phyloP scores from a whole-genome alignment of 2,888 invertebrate genomes.

The Parelbella ahira region DNA sequence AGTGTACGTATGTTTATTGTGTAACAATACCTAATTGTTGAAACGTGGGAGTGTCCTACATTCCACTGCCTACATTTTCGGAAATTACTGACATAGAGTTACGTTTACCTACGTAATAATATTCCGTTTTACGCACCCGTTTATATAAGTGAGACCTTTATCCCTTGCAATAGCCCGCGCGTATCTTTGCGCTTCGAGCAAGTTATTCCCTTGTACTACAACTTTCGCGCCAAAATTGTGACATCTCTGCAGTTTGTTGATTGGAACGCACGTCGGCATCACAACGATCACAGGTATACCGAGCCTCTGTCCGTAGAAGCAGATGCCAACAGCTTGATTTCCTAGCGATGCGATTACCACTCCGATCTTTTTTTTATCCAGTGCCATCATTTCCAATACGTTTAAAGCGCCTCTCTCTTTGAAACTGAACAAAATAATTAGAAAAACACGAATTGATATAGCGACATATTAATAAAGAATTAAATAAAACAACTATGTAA shows the following conservation, averaged over 20 bases:
- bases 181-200: conserved; percentile 81
- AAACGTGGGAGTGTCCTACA: too few relatives aligned
- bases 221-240: conserved; percentile 83
- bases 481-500: too few relatives aligned
- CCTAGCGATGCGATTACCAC: conserved; percentile 86
- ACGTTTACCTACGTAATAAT: too few relatives aligned
- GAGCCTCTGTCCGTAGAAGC: conserved; percentile 83
- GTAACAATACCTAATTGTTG: too few relatives aligned
- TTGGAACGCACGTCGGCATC: conserved; percentile 83
- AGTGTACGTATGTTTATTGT: too few relatives aligned
- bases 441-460: too few relatives aligned
- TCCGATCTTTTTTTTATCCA: conserved; percentile 81
- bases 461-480: too few relatives aligned
- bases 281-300: conserved; percentile 83
- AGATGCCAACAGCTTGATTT: conserved; percentile 85
- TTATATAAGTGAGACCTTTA: conserved; percentile 82
- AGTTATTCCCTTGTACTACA: conserved; percentile 81
- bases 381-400: conserved; percentile 77
- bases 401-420: conserved; percentile 87
- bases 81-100: too few relatives aligned
- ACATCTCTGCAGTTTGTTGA: conserved; percentile 84
- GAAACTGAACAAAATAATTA: too few relatives aligned
- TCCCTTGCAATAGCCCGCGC: conserved; percentile 82
- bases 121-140: conserved; percentile 83
- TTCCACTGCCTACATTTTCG: too few relatives aligned